These are phyloP conservation scores for Drosophila antonietae DNA, from an alignment of 2,888 invertebrate genomes.

Conservation along the genomic window DNA sequence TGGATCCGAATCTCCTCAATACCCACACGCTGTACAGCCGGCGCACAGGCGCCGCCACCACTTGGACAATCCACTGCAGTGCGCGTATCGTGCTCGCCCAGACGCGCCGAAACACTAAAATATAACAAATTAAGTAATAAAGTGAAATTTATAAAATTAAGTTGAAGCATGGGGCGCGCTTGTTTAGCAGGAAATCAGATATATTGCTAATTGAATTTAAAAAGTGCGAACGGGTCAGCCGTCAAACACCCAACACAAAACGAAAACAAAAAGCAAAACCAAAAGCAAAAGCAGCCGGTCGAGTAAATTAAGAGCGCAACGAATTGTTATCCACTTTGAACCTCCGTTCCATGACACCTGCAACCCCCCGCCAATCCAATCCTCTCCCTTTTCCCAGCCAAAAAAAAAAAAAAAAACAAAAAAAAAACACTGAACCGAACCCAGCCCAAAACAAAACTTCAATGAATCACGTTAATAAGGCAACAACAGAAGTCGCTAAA, in stretches of 20 bases:
- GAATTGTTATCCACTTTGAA: constrained; percentile 58
- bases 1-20: constrained; percentile 88
- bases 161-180: constrained; percentile 20
- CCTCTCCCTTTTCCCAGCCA: not conserved
- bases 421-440: constrained; percentile 2
- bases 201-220: constrained; percentile 62
- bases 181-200: constrained; percentile 51
- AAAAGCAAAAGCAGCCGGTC: constrained; percentile 16
- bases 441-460: constrained; percentile 6
- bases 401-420: not conserved
- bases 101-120: constrained; percentile 74
- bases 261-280: not conserved
- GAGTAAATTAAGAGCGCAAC: constrained; percentile 53
- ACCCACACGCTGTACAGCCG: constrained; percentile 86
- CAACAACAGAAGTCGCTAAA: constrained; percentile 28
- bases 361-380: not conserved
- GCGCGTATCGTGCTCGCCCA: constrained; percentile 82
- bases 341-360: constrained; percentile 3
- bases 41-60: constrained; percentile 83
- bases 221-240: constrained; percentile 50
- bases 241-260: constrained; percentile 20
- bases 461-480: constrained; percentile 59
- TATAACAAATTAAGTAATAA: constrained; percentile 2
- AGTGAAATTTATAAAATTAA: constrained; percentile 1
- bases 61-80: constrained; percentile 83